phyloP scores from a whole-genome alignment of 2,113 vertebrate species.

The Bathybates hornii region DNA sequence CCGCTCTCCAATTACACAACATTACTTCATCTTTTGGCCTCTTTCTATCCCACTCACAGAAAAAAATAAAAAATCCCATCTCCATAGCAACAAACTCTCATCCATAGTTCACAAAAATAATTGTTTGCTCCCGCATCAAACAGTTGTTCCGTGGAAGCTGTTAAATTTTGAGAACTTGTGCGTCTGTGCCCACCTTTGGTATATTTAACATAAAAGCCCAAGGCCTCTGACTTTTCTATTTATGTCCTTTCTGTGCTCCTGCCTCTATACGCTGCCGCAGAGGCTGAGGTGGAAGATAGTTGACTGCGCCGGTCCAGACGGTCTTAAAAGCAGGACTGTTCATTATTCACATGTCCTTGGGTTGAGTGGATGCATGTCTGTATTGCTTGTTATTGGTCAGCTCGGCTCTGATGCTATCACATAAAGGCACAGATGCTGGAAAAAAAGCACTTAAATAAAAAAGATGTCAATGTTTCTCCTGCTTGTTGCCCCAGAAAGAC shows the following conservation, averaged over 20 bases:
- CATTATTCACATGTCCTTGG: not conserved
- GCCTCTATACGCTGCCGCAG: not conserved
- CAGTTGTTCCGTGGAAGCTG: constrained; percentile 23
- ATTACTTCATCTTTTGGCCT: constrained; percentile 5
- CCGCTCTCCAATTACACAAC: constrained; percentile 17
- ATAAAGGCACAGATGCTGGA: not conserved
- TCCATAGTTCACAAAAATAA: not conserved
- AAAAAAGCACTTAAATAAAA: not conserved
- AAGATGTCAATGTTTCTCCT: not conserved
- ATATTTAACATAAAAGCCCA: constrained; percentile 33
- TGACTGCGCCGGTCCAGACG: not conserved
- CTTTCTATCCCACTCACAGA: not conserved
- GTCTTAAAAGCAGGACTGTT: not conserved
- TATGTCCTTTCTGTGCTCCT: not conserved
- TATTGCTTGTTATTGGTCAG: not conserved
- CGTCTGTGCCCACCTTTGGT: not conserved
- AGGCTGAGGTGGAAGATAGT: not conserved
- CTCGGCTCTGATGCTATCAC: not conserved
- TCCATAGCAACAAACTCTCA: constrained; percentile 29
- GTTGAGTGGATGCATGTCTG: not conserved
- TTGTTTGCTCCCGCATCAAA: constrained; percentile 19
- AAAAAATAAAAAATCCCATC: not conserved
- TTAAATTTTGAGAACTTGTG: constrained; percentile 40
- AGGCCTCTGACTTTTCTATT: constrained; percentile 34
- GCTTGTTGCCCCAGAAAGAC: not conserved